Evolutionary conservation across 2,888 invertebrate species (phyloP).

Genomic region (Itoplectis maculator): DNA sequence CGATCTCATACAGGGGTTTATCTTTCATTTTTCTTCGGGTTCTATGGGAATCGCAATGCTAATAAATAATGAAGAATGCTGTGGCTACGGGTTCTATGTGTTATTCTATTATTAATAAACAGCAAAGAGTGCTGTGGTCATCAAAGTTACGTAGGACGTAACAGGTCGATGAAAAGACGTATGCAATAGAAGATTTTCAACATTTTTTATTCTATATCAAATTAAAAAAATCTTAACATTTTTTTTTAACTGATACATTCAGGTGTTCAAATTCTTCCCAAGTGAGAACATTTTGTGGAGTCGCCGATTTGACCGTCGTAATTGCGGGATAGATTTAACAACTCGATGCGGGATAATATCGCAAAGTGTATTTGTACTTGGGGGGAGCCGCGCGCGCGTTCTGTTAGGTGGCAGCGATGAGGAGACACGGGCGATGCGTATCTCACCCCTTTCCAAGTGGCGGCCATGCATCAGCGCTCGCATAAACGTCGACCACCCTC

Average conservation of each 20-base stretch:
- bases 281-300: background rate
- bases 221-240: background rate
- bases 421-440: slow-evolving; percentile 74
- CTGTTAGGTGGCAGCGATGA: slow-evolving; percentile 12
- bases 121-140: no score
- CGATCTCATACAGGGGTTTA: no score
- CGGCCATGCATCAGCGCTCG: slow-evolving; percentile 57
- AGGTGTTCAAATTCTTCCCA: background rate
- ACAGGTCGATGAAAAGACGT: no score
- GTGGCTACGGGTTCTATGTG: no score
- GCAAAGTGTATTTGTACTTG: slow-evolving; percentile 19
- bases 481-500: slow-evolving; percentile 56
- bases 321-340: slow-evolving; percentile 18
- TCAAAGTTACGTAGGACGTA: no score
- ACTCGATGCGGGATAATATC: slow-evolving; percentile 70
- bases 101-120: no score
- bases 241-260: background rate
- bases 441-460: slow-evolving; percentile 78
- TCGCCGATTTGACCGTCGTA: slow-evolving; percentile 22
- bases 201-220: background rate
- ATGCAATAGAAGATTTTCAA: no score
- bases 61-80: no score
- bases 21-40: no score
- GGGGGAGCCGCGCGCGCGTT: no score
- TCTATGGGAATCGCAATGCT: no score